Conservation (phyloP, 2,797 vertebrate genomes). For the Rhinichthys osculus region DNA sequence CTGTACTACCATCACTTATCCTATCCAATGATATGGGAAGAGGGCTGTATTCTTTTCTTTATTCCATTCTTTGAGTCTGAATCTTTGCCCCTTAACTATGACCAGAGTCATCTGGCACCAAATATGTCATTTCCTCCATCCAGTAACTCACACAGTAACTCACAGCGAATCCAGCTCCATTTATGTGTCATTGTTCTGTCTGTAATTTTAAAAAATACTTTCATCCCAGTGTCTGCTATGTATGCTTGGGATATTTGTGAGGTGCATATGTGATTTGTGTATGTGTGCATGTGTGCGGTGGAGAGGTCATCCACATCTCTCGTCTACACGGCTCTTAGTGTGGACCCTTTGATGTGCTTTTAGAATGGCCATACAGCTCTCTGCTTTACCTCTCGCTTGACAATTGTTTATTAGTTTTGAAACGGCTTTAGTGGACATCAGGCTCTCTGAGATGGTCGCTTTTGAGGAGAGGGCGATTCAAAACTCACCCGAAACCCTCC, state of each 20-base stretch:
- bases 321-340: constrained; percentile 64
- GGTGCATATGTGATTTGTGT: constrained; percentile 63
- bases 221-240: constrained; percentile 53
- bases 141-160: constrained; percentile 48
- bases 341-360: constrained; percentile 88
- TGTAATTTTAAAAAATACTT: constrained; percentile 53
- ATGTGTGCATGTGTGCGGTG: constrained; percentile 51
- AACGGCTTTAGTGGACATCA: constrained; percentile 87
- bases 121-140: constrained; percentile 51
- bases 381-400: constrained; percentile 89
- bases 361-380: constrained; percentile 79
- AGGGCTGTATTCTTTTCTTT: constrained; percentile 10
- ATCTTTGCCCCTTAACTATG: neutral
- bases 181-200: constrained; percentile 54
- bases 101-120: constrained; percentile 45
- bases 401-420: constrained; percentile 96
- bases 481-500: constrained; percentile 43
- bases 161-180: constrained; percentile 33
- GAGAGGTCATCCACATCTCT: constrained; percentile 65
- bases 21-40: neutral
- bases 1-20: neutral
- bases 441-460: constrained; percentile 74
- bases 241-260: constrained; percentile 59
- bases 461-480: constrained; percentile 42
- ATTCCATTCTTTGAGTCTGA: constrained; percentile 13